phyloP scores from a whole-genome alignment of 2,888 invertebrate genomes.

The Physocephala rufipes region DNA sequence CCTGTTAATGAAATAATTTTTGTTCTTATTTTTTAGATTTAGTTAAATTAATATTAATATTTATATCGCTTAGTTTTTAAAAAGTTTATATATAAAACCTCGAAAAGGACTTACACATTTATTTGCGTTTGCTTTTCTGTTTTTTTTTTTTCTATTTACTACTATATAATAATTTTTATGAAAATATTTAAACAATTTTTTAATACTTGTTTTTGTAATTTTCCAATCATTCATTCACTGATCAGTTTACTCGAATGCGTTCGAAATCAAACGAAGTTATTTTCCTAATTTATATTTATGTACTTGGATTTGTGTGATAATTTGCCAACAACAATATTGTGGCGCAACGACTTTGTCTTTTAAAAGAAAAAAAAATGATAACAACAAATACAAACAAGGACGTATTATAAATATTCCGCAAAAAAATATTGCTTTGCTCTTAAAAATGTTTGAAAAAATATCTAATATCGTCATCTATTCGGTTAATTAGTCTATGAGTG shows the following conservation, averaged over 20 bases:
- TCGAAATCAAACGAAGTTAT: neutral
- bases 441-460: too few species aligned
- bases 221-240: neutral
- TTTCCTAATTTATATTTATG: neutral
- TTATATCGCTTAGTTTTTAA: neutral
- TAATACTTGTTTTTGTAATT: neutral
- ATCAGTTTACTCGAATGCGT: neutral
- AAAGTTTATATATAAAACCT: too few species aligned
- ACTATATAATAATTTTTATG: too few species aligned
- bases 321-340: constrained; percentile 20
- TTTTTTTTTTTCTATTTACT: too few species aligned
- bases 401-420: neutral
- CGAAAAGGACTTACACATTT: too few species aligned
- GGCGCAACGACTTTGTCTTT: too few species aligned
- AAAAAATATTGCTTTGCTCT: neutral
- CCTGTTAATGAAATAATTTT: neutral
- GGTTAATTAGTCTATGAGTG: too few species aligned
- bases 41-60: neutral
- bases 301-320: constrained; percentile 27
- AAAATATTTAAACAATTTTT: neutral
- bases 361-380: neutral
- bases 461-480: too few species aligned
- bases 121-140: too few species aligned
- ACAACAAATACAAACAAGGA: neutral
- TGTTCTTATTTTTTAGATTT: neutral